These are phyloP conservation scores for Ploceus nigricollis DNA, from an alignment of 2,113 vertebrate species.

Conservation along the genomic window DNA sequence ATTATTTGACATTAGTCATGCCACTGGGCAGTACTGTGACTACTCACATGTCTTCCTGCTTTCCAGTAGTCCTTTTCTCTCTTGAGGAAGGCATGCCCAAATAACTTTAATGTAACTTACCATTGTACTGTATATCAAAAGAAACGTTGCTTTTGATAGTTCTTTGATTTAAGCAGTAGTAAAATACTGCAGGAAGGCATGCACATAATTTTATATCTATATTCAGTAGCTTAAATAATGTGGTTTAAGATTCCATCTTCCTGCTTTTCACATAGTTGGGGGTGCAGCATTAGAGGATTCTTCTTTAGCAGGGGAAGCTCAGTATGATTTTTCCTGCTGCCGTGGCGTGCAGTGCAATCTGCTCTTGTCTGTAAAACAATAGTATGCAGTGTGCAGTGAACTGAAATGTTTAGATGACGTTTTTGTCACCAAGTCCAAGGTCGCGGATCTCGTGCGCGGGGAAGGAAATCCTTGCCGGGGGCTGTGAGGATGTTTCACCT, in stretches of 20 bases:
- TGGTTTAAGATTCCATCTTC: not conserved
- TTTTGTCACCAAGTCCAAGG: constrained; percentile 53
- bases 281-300: not conserved
- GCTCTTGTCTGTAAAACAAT: not conserved
- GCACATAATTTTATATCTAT: not conserved
- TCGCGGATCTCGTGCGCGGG: not conserved
- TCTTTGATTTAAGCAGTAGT: constrained; percentile 18
- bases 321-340: not conserved
- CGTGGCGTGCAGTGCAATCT: not conserved
- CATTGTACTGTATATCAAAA: not conserved
- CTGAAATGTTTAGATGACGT: not conserved
- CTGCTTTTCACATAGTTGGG: not conserved
- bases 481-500: constrained; percentile 58
- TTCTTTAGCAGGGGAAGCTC: not conserved
- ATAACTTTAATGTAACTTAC: not conserved
- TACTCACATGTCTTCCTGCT: not conserved
- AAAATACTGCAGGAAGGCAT: not conserved
- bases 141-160: not conserved
- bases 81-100: not conserved
- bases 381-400: not conserved
- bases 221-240: not conserved
- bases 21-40: not conserved
- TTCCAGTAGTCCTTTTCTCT: not conserved
- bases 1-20: not conserved
- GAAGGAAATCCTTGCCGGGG: not conserved